Conservation (phyloP, 2,113 vertebrate species). For the Puntigrus tetrazona region DNA sequence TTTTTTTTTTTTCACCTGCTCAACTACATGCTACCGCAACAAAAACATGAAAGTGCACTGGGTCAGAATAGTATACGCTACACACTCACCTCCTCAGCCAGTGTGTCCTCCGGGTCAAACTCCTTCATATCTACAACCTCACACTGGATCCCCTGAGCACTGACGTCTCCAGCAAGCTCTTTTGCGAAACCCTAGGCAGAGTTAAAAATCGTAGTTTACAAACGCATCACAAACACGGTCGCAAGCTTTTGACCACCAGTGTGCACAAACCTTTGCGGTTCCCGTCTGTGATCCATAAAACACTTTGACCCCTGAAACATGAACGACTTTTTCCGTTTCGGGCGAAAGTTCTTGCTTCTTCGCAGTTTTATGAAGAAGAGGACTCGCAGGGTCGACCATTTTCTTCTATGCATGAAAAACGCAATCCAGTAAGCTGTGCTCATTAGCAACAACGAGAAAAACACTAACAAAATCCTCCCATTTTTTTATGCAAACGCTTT, state of each 20-base stretch:
- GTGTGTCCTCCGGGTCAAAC: slow-evolving; percentile 88
- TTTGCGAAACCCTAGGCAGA: slow-evolving; percentile 81
- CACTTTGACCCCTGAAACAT: slow-evolving; percentile 83
- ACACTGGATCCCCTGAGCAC: slow-evolving; percentile 71
- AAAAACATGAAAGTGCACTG: slow-evolving; percentile 36
- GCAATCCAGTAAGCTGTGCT: neutral
- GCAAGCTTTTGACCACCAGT: neutral
- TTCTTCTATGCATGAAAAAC: slow-evolving; percentile 54
- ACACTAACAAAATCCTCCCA: neutral
- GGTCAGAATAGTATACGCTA: neutral
- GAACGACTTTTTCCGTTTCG: slow-evolving; percentile 57
- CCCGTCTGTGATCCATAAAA: slow-evolving; percentile 93
- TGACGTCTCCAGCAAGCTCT: slow-evolving; percentile 77
- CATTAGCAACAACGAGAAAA: neutral
- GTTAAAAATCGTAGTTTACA: neutral
- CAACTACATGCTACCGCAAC: slow-evolving; percentile 18
- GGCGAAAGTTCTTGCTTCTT: slow-evolving; percentile 43
- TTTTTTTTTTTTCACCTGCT: neutral
- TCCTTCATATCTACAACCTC: slow-evolving; percentile 82
- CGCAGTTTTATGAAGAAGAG: slow-evolving; percentile 25
- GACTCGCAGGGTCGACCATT: neutral
- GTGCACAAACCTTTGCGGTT: slow-evolving; percentile 84
- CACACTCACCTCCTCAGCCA: slow-evolving; percentile 84
- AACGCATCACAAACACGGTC: too few relatives aligned
- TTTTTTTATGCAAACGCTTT: too few relatives aligned